Evolutionary conservation across 2,888 invertebrate species (phyloP).

Genomic region (Orthonychiurus folsomi): DNA sequence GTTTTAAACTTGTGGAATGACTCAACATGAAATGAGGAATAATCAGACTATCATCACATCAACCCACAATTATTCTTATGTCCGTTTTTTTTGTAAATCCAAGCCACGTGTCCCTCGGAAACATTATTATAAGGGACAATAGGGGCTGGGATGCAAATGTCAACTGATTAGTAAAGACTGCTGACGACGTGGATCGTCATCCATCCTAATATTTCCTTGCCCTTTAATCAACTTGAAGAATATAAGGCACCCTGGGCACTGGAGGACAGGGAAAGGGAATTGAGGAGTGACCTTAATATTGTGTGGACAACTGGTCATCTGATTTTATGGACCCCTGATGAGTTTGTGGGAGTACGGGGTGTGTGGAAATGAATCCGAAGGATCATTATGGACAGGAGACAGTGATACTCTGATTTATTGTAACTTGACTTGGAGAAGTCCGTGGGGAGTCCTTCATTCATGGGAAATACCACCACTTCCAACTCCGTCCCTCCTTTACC

Average conservation of each 20-base stretch:
- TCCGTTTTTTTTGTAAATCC: constrained; percentile 14
- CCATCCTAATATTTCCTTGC: no score
- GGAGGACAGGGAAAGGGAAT: neutral
- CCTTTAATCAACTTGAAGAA: no score
- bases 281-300: neutral
- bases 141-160: neutral
- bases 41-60: constrained; percentile 21
- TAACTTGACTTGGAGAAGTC: neutral
- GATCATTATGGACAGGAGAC: neutral
- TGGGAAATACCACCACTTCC: neutral
- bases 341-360: neutral
- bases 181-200: neutral
- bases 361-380: neutral
- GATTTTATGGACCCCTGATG: neutral
- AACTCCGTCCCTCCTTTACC: neutral
- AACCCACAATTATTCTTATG: constrained; percentile 13
- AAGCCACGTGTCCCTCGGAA: constrained; percentile 12
- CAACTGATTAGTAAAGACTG: neutral
- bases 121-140: neutral
- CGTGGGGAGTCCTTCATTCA: neutral
- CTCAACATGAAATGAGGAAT: constrained; percentile 16
- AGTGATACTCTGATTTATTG: neutral
- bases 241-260: no score
- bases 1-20: neutral
- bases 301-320: neutral